phyloP scores from a whole-genome alignment of 2,888 invertebrate species.

The Itoplectis maculator region DNA sequence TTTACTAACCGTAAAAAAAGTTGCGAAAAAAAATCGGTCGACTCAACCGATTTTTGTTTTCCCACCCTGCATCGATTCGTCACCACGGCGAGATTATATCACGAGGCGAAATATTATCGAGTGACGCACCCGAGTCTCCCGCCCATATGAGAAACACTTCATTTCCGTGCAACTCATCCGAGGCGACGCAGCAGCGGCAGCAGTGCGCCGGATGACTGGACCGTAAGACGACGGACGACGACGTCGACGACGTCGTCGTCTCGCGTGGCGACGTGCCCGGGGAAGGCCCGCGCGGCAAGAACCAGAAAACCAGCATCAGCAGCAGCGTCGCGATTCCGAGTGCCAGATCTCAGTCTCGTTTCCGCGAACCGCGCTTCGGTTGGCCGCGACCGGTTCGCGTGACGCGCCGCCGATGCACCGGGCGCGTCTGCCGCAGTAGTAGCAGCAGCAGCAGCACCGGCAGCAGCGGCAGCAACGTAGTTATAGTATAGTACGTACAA shows the following conservation, averaged over 20 bases:
- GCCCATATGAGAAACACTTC: background rate
- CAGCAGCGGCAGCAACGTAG: background rate
- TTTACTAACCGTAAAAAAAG: background rate
- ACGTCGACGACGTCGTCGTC: slow-evolving; percentile 39
- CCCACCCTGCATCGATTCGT: too few relatives aligned
- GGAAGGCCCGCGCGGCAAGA: background rate
- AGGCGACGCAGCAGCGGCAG: background rate
- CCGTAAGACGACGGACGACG: too few relatives aligned
- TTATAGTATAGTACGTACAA: background rate
- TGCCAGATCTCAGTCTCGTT: slow-evolving; percentile 63
- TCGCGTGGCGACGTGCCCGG: slow-evolving; percentile 23
- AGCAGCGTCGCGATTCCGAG: slow-evolving; percentile 49
- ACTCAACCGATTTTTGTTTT: too few relatives aligned
- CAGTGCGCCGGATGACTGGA: slow-evolving; percentile 21
- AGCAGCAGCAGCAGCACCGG: background rate
- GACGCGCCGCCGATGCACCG: slow-evolving; percentile 49
- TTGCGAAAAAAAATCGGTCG: too few relatives aligned
- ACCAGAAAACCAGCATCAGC: background rate
- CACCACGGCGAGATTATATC: too few relatives aligned
- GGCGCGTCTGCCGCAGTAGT: slow-evolving; percentile 46
- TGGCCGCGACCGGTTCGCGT: slow-evolving; percentile 51
- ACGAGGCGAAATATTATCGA: background rate
- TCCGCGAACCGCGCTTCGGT: slow-evolving; percentile 63
- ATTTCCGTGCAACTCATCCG: background rate
- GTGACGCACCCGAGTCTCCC: background rate